These are phyloP conservation scores for Aspiorhynchus laticeps DNA, from an alignment of 2,113 vertebrate species.

Conservation along the genomic window DNA sequence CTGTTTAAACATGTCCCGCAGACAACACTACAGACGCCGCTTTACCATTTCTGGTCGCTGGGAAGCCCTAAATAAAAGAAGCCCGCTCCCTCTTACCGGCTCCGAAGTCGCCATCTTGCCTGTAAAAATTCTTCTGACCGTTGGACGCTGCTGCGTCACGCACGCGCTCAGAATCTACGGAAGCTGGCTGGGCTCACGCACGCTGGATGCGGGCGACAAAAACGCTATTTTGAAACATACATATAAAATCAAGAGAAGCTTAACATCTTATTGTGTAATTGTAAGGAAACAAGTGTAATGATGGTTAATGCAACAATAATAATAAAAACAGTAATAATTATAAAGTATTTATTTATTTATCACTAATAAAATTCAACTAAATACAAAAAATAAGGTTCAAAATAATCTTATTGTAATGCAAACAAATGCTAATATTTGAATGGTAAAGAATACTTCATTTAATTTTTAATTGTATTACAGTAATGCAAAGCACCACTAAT, in stretches of 20 bases:
- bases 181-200: constrained; percentile 53
- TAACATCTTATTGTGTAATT: too few species aligned
- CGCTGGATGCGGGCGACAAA: background rate
- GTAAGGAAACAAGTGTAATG: background rate
- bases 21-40: background rate
- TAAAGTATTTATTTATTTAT: too few species aligned
- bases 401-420: background rate
- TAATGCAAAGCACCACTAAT: background rate
- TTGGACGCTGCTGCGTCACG: constrained; percentile 74
- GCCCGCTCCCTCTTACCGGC: constrained; percentile 77
- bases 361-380: too few species aligned
- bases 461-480: too few species aligned
- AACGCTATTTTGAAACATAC: background rate
- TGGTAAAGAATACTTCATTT: background rate
- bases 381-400: background rate
- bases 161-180: constrained; percentile 68
- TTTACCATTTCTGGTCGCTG: background rate
- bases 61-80: constrained; percentile 23
- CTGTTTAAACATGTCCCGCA: background rate
- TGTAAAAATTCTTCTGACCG: constrained; percentile 70
- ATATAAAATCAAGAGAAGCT: too few species aligned
- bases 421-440: background rate
- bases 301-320: too few species aligned
- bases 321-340: too few species aligned
- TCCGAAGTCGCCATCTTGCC: constrained; percentile 86